Evolutionary conservation across 2,888 invertebrate genomes (phyloP).

Genomic region (Carterocephalus palaemon): DNA sequence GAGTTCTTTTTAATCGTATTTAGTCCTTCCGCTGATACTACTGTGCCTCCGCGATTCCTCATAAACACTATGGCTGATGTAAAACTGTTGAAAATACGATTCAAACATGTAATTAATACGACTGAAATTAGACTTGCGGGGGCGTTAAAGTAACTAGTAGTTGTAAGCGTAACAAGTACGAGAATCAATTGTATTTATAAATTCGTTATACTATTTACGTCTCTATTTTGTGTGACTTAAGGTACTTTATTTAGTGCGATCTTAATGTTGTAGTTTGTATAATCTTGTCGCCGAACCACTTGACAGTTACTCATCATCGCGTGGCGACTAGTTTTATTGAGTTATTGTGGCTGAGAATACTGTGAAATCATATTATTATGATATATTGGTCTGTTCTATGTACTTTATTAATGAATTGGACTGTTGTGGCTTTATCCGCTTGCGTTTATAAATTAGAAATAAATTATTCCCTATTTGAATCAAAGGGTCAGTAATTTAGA

Average conservation of each 20-base stretch:
- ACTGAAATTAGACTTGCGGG: slow-evolving; percentile 48
- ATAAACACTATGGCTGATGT: slow-evolving; percentile 34
- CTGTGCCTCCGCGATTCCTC: slow-evolving; percentile 32
- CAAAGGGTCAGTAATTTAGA: too few species aligned
- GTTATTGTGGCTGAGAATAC: slow-evolving; percentile 44
- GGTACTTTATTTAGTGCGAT: slow-evolving; percentile 1
- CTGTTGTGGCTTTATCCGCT: too few species aligned
- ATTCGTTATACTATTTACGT: slow-evolving; percentile 25
- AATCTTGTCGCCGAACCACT: slow-evolving; percentile 36
- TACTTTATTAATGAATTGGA: slow-evolving; percentile 18
- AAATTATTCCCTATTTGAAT: too few species aligned
- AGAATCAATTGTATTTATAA: slow-evolving; percentile 3
- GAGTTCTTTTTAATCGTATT: slow-evolving; percentile 11
- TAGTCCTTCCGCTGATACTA: slow-evolving; percentile 8
- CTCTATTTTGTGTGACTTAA: slow-evolving; percentile 27
- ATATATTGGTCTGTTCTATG: slow-evolving; percentile 28
- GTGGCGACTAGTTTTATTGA: slow-evolving; percentile 39
- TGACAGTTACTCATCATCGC: slow-evolving; percentile 46
- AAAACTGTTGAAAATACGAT: slow-evolving; percentile 40
- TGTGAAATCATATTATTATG: slow-evolving; percentile 36
- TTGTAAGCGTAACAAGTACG: slow-evolving; percentile 40
- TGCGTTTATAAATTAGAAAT: too few species aligned
- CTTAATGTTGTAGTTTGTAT: slow-evolving; percentile 8
- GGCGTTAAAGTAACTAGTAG: slow-evolving; percentile 37
- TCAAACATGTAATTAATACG: slow-evolving; percentile 49